phyloP scores from a whole-genome alignment of 2,888 invertebrate species.

The Corythucha ciliata region DNA sequence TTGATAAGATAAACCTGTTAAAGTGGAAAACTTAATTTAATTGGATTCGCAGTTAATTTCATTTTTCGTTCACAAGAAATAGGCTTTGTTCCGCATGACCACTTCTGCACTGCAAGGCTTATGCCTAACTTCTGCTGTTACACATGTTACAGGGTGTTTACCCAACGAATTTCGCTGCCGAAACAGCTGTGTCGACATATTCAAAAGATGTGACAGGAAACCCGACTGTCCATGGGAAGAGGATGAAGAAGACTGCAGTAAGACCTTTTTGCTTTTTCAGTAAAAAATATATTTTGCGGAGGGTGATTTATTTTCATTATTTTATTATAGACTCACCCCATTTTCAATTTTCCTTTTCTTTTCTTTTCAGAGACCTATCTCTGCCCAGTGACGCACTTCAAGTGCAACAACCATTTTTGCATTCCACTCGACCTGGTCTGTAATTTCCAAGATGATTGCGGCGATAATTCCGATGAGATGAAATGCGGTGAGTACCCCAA shows the following conservation, averaged over 20 bases:
- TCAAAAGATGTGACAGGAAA: slow-evolving; percentile 42
- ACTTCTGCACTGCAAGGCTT: too few relatives aligned
- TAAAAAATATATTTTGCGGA: slow-evolving; percentile 1
- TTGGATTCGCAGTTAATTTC: too few relatives aligned
- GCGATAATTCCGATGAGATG: slow-evolving; percentile 36
- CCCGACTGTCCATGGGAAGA: slow-evolving; percentile 42
- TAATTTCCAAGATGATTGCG: slow-evolving; percentile 36
- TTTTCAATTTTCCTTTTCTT: not conserved
- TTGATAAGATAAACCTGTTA: too few relatives aligned
- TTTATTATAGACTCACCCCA: not conserved
- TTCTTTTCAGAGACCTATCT: slow-evolving; percentile 40
- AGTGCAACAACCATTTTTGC: slow-evolving; percentile 45
- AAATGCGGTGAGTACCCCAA: slow-evolving; percentile 37
- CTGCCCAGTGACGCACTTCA: slow-evolving; percentile 44
- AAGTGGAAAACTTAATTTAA: too few relatives aligned
- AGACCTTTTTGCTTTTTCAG: slow-evolving; percentile 31
- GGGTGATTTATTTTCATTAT: not conserved
- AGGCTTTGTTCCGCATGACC: too few relatives aligned
- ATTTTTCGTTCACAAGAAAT: too few relatives aligned
- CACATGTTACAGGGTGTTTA: slow-evolving; percentile 41
- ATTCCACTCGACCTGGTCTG: slow-evolving; percentile 35
- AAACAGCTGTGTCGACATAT: slow-evolving; percentile 43
- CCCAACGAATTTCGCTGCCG: slow-evolving; percentile 44
- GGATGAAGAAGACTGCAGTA: slow-evolving; percentile 44
- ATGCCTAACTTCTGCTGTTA: too few relatives aligned